phyloP scores from a whole-genome alignment of 2,113 vertebrate genomes.

The Eptesicus fuscus region DNA sequence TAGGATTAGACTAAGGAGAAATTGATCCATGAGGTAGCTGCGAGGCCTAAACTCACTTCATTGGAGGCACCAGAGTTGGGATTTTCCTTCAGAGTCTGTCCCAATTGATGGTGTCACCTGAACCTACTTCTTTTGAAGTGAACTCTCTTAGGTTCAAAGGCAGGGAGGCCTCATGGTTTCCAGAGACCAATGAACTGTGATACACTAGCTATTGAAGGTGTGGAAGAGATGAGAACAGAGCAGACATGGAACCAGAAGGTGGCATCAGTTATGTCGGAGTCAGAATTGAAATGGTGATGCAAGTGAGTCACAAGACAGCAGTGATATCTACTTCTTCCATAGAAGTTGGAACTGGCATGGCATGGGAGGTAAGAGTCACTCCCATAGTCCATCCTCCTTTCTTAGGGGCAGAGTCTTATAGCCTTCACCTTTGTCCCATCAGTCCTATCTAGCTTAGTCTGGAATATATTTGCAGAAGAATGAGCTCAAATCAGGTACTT shows the following conservation, averaged over 20 bases:
- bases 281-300: not conserved
- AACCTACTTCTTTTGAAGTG: slow-evolving; percentile 16
- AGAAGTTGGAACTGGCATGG: not conserved
- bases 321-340: not conserved
- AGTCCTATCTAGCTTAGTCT: not conserved
- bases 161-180: not conserved
- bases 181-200: not conserved
- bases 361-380: not conserved
- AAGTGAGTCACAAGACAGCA: not conserved
- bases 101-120: not conserved
- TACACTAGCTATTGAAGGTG: not conserved
- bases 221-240: not conserved
- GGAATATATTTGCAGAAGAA: not conserved
- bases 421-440: not conserved
- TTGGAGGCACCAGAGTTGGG: not conserved
- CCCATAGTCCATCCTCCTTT: not conserved
- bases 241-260: not conserved
- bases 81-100: not conserved
- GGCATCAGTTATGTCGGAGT: not conserved
- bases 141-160: slow-evolving; percentile 20
- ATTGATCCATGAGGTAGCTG: not conserved
- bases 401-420: not conserved
- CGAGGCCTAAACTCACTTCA: not conserved
- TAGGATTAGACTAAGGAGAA: not conserved
- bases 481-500: not conserved